Evolutionary conservation across 2,113 vertebrate genomes (phyloP), one percentile per base, ranked within the genome.

Genomic region (Gadus macrocephalus): DNA sequence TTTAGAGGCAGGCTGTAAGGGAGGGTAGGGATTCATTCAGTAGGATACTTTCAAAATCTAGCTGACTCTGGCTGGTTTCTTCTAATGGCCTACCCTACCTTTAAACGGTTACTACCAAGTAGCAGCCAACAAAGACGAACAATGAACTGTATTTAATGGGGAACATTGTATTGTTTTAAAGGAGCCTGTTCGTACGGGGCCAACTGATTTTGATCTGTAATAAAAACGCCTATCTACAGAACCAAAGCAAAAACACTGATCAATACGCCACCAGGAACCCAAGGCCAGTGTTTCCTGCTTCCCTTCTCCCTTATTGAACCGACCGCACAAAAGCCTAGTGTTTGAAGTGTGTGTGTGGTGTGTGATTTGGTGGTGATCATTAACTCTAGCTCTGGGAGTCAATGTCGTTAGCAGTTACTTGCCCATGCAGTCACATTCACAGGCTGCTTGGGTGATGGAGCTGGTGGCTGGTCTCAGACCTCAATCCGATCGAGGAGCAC

Each of bases 311-410:
- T 20, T 35, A 59, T 42, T 28, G 25, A 63, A 42, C 38, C 27
- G 35, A 53, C 49, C 27, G 58, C 60, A 73, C 74, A 71, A 73
- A 73, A 31, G 63, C 35, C 59, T 5, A 16, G 15, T 53, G 53
- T 15, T 62, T 42, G 75, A 60, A 53, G 20, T 67, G 67, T 28
- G 31, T 35, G 31, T 35, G 31, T 35, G 31, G 31, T 35, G 31
- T 35, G 58, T 38, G 19, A 53, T 72, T 20, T 68, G 74, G 63
- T 35, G 53, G 70, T 62, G 65, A 81, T 75, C 25, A 84, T 79
- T 75, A 75, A 79, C 72, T 66, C 16, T 16, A 22, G 35, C 20
- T 16, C 67, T 60, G 2, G 42, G 67, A 53, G 69, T 71, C 58
- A 64, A 66, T 77, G 56, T 5, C 49, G 25, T 35, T 35, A 35